Evolutionary conservation across 1,140 invertebrate genomes (phyloP).

Genomic region (Atta colombica): DNA sequence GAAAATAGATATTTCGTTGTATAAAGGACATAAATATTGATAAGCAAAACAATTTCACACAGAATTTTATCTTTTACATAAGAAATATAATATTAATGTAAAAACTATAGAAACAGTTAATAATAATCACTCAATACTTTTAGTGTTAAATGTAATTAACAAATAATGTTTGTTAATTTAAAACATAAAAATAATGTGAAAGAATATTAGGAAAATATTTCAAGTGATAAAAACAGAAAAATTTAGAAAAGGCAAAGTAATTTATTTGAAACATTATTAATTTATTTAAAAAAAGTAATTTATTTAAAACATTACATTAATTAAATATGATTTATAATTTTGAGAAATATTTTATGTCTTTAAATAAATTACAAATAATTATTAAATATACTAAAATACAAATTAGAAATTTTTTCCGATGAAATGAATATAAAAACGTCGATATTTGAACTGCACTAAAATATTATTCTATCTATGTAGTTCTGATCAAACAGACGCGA

Average conservation of each 20-base stretch:
- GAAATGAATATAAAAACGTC: not conserved
- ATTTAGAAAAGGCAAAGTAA: no score
- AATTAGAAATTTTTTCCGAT: not conserved
- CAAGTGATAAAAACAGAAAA: not conserved
- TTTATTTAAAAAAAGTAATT: not conserved
- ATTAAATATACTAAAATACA: not conserved
- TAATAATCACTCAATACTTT: no score
- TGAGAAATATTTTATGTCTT: not conserved
- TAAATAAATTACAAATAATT: not conserved
- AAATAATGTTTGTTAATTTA: not conserved
- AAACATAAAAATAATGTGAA: not conserved
- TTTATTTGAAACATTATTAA: no score
- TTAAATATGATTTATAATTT: not conserved
- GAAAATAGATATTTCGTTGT: no score
- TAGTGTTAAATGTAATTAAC: not conserved
- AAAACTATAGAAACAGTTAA: no score
- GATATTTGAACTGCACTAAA: slow-evolving; percentile 24
- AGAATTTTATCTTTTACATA: no score
- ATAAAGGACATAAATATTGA: no score
- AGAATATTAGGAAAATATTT: not conserved
- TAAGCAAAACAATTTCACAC: no score
- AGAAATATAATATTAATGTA: no score
- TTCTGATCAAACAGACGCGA: not conserved
- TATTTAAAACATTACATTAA: not conserved
- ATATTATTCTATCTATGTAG: not conserved